Conservation (phyloP, 2,888 invertebrate genomes). For the Drosophila incognita region DNA sequence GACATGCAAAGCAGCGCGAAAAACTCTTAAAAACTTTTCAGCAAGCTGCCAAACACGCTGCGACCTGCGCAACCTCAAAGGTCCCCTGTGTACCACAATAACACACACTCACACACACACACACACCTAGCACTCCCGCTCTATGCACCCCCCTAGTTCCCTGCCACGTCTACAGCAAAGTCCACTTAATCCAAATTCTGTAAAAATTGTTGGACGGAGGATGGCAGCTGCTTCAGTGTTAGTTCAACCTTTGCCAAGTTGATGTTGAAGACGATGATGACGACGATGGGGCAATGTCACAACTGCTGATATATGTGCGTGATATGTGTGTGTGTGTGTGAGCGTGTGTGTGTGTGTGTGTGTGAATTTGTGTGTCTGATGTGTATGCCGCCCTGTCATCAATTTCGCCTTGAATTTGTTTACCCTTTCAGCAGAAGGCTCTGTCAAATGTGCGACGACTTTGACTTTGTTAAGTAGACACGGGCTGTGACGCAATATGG, state of each 20-base stretch:
- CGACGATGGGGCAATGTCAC: constrained; percentile 67
- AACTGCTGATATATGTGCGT: constrained; percentile 49
- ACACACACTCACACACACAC: neutral
- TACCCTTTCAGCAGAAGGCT: constrained; percentile 65
- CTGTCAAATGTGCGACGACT: constrained; percentile 57
- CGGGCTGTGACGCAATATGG: neutral
- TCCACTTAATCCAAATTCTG: constrained; percentile 80
- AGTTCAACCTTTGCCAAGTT: constrained; percentile 71
- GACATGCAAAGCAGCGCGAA: constrained; percentile 67
- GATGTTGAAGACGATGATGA: constrained; percentile 11
- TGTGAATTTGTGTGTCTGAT: constrained; percentile 25
- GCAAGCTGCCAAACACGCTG: constrained; percentile 21
- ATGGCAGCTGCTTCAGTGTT: constrained; percentile 56
- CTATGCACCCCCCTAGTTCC: neutral
- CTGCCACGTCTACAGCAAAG: constrained; percentile 70
- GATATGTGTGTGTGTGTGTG: neutral
- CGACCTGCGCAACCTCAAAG: constrained; percentile 33
- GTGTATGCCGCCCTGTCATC: constrained; percentile 61
- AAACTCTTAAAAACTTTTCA: constrained; percentile 71
- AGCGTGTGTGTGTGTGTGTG: constrained; percentile 1
- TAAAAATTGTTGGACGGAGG: constrained; percentile 62
- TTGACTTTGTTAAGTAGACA: constrained; percentile 47
- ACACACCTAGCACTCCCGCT: neutral
- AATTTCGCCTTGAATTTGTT: constrained; percentile 77
- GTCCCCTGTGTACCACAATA: neutral